Conservation (phyloP, 2,113 vertebrate species). For the Oryzias melastigma region DNA sequence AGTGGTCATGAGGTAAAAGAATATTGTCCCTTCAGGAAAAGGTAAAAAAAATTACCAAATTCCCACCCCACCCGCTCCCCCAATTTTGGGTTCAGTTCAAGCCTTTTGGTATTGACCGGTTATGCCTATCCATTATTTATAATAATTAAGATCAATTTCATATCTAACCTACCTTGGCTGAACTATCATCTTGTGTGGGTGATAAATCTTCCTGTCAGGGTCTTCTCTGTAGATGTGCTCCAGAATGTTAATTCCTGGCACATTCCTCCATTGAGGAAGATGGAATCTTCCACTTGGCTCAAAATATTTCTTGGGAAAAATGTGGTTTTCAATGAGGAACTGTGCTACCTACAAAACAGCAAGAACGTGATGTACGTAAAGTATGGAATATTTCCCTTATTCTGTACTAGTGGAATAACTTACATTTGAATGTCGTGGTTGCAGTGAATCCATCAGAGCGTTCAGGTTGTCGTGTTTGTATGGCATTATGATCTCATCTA, state of each 20-base stretch:
- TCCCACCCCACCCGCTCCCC: too few relatives aligned
- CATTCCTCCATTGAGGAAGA: conserved; percentile 61
- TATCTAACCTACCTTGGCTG: conserved; percentile 69
- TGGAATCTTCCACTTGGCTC: conserved; percentile 55
- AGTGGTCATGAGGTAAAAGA: too few relatives aligned
- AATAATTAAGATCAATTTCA: too few relatives aligned
- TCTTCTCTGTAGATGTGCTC: conserved; percentile 74
- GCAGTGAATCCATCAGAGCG: conserved; percentile 66
- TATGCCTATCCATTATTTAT: too few relatives aligned
- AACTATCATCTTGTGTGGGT: conserved; percentile 67
- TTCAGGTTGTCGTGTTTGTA: conserved; percentile 64
- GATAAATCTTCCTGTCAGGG: conserved; percentile 7
- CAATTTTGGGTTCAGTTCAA: too few relatives aligned
- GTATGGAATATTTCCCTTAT: too few relatives aligned
- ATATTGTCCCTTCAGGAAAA: too few relatives aligned
- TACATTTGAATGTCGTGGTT: conserved; percentile 56
- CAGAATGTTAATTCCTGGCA: conserved; percentile 79
- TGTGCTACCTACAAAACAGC: conserved; percentile 12
- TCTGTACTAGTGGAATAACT: too few relatives aligned
- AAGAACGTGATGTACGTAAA: too few relatives aligned
- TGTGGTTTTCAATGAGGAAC: conserved; percentile 78
- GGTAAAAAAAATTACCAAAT: too few relatives aligned
- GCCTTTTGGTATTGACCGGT: too few relatives aligned
- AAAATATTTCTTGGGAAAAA: conserved; percentile 67
- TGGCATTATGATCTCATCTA: conserved; percentile 80